phyloP scores from a whole-genome alignment of 2,113 vertebrate species.

The Crotophaga sulcirostris region DNA sequence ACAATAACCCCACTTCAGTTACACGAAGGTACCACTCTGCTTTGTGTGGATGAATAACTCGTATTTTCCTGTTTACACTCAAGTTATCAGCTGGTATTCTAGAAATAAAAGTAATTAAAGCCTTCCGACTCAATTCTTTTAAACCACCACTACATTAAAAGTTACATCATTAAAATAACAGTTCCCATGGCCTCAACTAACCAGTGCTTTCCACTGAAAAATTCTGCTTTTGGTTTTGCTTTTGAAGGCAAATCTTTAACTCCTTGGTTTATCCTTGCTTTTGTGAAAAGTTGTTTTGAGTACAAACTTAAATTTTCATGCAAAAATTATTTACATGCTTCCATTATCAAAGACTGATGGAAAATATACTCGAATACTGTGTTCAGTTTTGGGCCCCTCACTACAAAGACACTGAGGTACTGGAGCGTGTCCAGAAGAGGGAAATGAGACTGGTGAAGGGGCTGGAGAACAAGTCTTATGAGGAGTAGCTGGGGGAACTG shows the following conservation, averaged over 20 bases:
- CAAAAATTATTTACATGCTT: constrained; percentile 11
- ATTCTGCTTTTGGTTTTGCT: not conserved
- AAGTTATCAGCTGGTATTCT: not conserved
- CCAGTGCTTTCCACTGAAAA: not conserved
- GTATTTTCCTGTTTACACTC: not conserved
- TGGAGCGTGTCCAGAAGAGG: too few species aligned
- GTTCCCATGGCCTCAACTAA: not conserved
- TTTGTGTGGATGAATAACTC: not conserved
- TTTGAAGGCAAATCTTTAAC: constrained; percentile 5
- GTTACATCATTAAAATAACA: constrained; percentile 11
- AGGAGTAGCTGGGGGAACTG: too few species aligned
- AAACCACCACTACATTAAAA: not conserved
- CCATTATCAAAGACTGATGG: constrained; percentile 5
- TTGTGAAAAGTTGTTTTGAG: not conserved
- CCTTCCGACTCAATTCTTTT: not conserved
- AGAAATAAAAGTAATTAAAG: not conserved
- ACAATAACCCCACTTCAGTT: not conserved
- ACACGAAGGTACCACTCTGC: not conserved
- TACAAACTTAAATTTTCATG: constrained; percentile 22
- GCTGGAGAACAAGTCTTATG: too few species aligned
- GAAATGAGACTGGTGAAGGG: too few species aligned
- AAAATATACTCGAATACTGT: not conserved
- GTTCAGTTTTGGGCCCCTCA: too few species aligned
- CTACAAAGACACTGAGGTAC: too few species aligned
- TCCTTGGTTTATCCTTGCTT: not conserved